These are phyloP conservation scores for Watsonalla binaria DNA, from an alignment of 2,888 invertebrate genomes.

Conservation along the genomic window DNA sequence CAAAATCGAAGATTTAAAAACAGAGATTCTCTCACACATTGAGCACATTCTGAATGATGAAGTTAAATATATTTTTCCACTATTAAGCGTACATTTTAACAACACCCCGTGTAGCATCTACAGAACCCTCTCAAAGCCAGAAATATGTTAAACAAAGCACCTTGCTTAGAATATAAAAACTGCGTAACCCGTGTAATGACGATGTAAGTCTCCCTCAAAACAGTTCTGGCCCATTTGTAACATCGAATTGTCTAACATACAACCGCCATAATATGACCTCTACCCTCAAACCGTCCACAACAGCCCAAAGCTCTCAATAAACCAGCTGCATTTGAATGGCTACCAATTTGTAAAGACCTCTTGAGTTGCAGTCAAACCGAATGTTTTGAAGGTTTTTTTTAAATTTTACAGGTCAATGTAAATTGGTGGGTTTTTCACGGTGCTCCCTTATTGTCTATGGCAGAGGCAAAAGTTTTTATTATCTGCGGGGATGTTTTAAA, in stretches of 20 bases:
- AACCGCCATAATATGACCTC: conserved; percentile 34
- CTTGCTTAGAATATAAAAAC: conserved; percentile 62
- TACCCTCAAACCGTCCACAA: conserved; percentile 8
- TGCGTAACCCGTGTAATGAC: conserved; percentile 70
- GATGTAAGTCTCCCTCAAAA: conserved; percentile 66
- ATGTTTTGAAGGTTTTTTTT: background rate
- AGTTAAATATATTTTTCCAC: background rate
- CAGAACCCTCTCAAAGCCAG: conserved; percentile 17
- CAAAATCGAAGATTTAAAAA: background rate
- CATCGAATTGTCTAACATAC: conserved; percentile 49
- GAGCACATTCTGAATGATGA: too few relatives aligned
- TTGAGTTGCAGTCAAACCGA: background rate
- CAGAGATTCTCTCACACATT: background rate
- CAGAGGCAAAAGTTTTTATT: conserved; percentile 73
- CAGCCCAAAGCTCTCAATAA: background rate
- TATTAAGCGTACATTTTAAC: background rate
- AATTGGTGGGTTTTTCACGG: conserved; percentile 47
- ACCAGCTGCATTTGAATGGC: background rate
- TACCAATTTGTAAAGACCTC: background rate
- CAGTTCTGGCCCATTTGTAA: conserved; percentile 64
- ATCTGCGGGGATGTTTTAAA: conserved; percentile 71
- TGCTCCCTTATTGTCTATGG: conserved; percentile 70
- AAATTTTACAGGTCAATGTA: conserved; percentile 23
- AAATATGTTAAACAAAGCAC: conserved; percentile 63
- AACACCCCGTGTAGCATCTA: conserved; percentile 31